Base-by-base conservation (phyloP, 2,797 vertebrate species). In the Valencia hispanica region DNA sequence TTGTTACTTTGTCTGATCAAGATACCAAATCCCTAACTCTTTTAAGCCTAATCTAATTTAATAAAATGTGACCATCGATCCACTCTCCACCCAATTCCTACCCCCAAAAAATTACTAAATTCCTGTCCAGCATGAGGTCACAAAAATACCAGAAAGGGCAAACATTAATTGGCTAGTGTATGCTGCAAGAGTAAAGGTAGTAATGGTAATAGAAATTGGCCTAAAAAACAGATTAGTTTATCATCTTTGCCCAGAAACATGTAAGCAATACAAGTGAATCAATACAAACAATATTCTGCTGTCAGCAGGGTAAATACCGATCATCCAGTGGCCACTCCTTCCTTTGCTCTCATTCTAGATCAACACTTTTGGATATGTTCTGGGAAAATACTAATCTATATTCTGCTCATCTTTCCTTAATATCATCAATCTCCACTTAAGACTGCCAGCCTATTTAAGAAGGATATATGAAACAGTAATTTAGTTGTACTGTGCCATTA, bases 251-350 rank as follows among this genome's bases (percentile, higher is more conserved):
- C 91, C 89, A 90, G 92, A 93, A 94, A 93, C 93, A 92, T 92
- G 92, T 93, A 94, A 95, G 92, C 91, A 94, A 94, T 93, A 92
- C 94, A 94, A 84, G 66, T 32, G 14, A 86, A 93, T 96, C 95
- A 89, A 96, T 95, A 82, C 92, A 94, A 96, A 96, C 80, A 78
- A 84, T 84, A 86, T 95, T 94, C 90, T 76, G 80, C 89, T 68
- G 77, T 93, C 86, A 92, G 89, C 85, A 83, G 87, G 80, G 84
- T 80, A 87, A 94, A 88, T 79, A 86, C 61, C 82, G 75, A 89
- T 85, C 86, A 85, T 75, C 87, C 78, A 79, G 93, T 94, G 94
- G 70, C 59, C 53, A 53, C n/a, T 86, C 79, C 82, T 88, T 87
- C 72, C 73, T 81, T 76, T 47, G 41, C 59, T 74, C 79, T 72